Evolutionary conservation across 1,140 invertebrate genomes (phyloP).

Genomic region (Polypedilum vanderplanki): DNA sequence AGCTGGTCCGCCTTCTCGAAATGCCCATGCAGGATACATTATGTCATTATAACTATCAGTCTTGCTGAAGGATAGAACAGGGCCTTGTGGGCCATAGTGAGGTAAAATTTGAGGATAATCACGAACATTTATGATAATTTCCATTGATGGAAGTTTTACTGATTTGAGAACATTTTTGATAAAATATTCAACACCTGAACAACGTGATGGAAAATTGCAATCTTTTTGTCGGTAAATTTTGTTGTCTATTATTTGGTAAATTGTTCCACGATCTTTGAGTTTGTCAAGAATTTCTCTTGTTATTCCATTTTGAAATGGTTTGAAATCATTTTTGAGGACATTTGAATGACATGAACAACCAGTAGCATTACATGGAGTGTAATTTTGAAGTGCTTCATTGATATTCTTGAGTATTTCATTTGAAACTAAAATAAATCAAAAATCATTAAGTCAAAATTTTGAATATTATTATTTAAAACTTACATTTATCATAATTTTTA

Average conservation of each 20-base stretch:
- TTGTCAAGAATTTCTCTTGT: slow-evolving; percentile 57
- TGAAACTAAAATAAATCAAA: slow-evolving; percentile 39
- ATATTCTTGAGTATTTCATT: slow-evolving; percentile 45
- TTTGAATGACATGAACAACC: slow-evolving; percentile 56
- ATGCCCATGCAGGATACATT: slow-evolving; percentile 94
- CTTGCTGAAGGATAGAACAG: slow-evolving; percentile 94
- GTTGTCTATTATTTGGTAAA: slow-evolving; percentile 69
- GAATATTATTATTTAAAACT: neutral
- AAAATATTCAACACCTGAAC: slow-evolving; percentile 88
- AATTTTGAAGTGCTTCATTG: slow-evolving; percentile 41
- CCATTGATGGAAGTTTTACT: slow-evolving; percentile 70
- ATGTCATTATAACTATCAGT: slow-evolving; percentile 81
- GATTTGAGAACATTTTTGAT: slow-evolving; percentile 60
- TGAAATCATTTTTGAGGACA: slow-evolving; percentile 63
- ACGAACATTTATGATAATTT: slow-evolving; percentile 80
- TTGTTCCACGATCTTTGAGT: slow-evolving; percentile 51
- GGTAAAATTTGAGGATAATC: slow-evolving; percentile 83
- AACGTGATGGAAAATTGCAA: slow-evolving; percentile 88
- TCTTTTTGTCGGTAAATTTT: slow-evolving; percentile 72
- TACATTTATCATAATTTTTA: neutral
- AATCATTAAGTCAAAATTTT: neutral
- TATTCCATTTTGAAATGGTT: slow-evolving; percentile 60
- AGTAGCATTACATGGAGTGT: slow-evolving; percentile 44
- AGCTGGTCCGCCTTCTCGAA: slow-evolving; percentile 96
- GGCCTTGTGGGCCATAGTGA: slow-evolving; percentile 46